Evolutionary conservation across 2,113 vertebrate species (phyloP).

Genomic region (Microtus oregoni): DNA sequence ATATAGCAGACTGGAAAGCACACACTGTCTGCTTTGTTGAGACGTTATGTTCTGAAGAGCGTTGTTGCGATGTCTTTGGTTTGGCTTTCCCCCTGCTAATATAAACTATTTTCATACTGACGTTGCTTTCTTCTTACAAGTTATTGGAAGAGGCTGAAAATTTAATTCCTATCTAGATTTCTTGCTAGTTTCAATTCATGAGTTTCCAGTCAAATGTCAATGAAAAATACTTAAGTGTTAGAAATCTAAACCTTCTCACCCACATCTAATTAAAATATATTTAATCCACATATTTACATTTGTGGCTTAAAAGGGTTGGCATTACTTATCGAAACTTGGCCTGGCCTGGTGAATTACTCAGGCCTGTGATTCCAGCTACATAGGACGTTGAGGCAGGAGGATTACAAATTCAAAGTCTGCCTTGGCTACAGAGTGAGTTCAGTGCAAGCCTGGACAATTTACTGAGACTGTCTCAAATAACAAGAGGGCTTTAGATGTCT

Average conservation of each 20-base stretch:
- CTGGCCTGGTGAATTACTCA: background rate
- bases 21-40: background rate
- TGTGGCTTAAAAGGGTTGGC: background rate
- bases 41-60: background rate
- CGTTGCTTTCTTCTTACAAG: background rate
- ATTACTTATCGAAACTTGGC: slow-evolving; percentile 8
- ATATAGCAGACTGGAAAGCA: background rate
- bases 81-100: background rate
- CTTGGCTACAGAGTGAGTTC: background rate
- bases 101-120: background rate
- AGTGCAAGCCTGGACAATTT: background rate
- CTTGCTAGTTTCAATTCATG: background rate
- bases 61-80: background rate
- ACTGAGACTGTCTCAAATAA: background rate
- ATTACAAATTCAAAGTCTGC: background rate
- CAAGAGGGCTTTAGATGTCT: background rate
- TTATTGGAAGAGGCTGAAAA: background rate
- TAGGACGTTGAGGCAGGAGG: background rate
- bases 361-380: background rate
- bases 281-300: slow-evolving; percentile 15
- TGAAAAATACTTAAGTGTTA: background rate
- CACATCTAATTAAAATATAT: slow-evolving; percentile 3
- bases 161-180: background rate
- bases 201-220: slow-evolving; percentile 21
- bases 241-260: slow-evolving; percentile 12